Evolutionary conservation across 2,888 invertebrate species (phyloP), one percentile per base, ranked within the genome.

Genomic region (Lasius platythorax): DNA sequence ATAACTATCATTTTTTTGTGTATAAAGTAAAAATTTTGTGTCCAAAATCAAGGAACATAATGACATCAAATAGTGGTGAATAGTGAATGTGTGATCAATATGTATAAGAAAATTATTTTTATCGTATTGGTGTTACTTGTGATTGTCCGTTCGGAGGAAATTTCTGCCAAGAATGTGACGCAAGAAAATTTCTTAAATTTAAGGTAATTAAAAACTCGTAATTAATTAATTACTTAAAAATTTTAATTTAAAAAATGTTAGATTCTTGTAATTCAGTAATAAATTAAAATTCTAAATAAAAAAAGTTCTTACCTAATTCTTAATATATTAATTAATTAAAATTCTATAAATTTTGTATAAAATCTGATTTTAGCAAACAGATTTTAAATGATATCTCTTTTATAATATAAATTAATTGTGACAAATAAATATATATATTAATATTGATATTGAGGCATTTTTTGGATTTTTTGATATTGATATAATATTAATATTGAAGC

Each of bases 131-230:
- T 37, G 18, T 12, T 50, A 61, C 8, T 63, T 12, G 37, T 46
- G 28, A 23, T 50, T 61, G 46, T 6, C 4, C 12, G 8, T 28
- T 37, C 74, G 5, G 37, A 66, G 8, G 28, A 81, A 81, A 46
- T 37, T 37, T 61, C 75, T 23, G 15, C 4, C 72, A 72, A 23
- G 37, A 33, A 37, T 2, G 40, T 37, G n/a, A 8, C 50, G 3
- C 30, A 28, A 37, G 28, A 28, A 23, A 33, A 79, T 30, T 50
- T 81, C 2, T 33, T 28, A 23, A 43, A 37, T 50, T 28, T 18
- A 37, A 81, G 74, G 79, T 74, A 81, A 74, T 18, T 61, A 28
- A 50, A 68, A 70, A 56, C 0, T 23, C 3, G 18, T 28, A 23
- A 23, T 79, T 78, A 5, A n/a, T 30, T 33, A 12, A 37, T n/a